Conservation (phyloP, 2,888 invertebrate genomes). For the Acronicta alni region DNA sequence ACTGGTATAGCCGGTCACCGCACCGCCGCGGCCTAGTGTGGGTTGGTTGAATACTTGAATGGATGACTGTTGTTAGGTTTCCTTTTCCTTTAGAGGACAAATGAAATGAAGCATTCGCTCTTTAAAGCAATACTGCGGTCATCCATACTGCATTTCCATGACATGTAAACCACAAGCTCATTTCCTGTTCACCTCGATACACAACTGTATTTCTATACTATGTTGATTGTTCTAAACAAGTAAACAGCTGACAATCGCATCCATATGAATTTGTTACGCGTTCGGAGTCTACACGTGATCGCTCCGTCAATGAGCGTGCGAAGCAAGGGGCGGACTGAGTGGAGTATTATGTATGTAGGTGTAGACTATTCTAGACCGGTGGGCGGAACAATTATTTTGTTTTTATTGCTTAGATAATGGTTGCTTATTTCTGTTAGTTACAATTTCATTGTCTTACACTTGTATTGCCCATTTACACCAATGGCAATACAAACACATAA, state of each 20-base stretch:
- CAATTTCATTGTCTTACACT: too few relatives aligned
- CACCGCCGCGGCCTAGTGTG: too few relatives aligned
- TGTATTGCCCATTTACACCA: too few relatives aligned
- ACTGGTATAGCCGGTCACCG: too few relatives aligned
- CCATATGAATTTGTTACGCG: constrained; percentile 6
- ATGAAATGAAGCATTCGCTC: background rate
- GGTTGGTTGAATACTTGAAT: too few relatives aligned
- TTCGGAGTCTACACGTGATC: constrained; percentile 21
- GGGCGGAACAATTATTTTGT: constrained; percentile 24
- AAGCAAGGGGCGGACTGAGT: constrained; percentile 39
- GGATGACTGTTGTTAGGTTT: too few relatives aligned
- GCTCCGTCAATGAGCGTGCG: constrained; percentile 44
- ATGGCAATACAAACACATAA: too few relatives aligned
- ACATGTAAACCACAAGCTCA: constrained; percentile 6
- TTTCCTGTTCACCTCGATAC: constrained; percentile 5
- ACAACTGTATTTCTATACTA: background rate
- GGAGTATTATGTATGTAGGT: constrained; percentile 8
- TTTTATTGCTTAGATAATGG: constrained; percentile 23
- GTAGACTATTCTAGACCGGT: constrained; percentile 32
- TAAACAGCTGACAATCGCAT: constrained; percentile 24
- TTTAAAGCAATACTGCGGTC: background rate
- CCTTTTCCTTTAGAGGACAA: too few relatives aligned
- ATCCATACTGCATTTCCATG: constrained; percentile 3
- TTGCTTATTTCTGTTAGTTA: background rate
- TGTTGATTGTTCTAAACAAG: background rate